Evolutionary conservation across 2,888 invertebrate species (phyloP).

Genomic region (Noctua comes): DNA sequence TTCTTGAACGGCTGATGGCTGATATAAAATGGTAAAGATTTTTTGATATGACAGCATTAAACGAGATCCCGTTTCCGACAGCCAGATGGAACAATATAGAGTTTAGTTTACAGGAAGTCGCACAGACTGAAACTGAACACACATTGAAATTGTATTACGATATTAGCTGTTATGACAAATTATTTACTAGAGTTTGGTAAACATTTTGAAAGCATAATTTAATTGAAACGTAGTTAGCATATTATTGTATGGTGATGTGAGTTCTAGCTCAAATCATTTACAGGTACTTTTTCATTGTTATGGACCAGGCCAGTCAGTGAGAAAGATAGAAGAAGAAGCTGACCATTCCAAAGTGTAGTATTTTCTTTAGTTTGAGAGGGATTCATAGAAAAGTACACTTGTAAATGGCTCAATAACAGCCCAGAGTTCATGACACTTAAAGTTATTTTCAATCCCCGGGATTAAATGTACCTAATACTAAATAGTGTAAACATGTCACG

Average conservation of each 20-base stretch:
- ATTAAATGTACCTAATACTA: conserved; percentile 31
- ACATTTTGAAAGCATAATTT: neutral
- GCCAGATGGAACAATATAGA: conserved; percentile 22
- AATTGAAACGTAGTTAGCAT: neutral
- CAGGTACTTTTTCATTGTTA: neutral
- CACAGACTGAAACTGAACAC: conserved; percentile 14
- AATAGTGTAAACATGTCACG: conserved; percentile 46
- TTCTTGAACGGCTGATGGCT: conserved; percentile 61
- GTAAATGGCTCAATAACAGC: neutral
- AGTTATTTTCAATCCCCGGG: neutral
- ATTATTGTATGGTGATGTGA: neutral
- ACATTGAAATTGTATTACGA: conserved; percentile 7
- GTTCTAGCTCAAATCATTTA: neutral
- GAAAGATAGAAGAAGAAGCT: neutral
- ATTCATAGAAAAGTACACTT: neutral
- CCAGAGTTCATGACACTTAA: conserved; percentile 1
- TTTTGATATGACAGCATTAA: conserved; percentile 49
- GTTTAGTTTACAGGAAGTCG: conserved; percentile 28
- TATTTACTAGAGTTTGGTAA: neutral
- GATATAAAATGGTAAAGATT: conserved; percentile 55
- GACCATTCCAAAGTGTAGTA: neutral
- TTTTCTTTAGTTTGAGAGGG: neutral
- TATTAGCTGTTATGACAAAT: neutral
- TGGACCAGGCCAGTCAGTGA: neutral
- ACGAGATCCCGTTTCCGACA: conserved; percentile 34